Evolutionary conservation across 2,888 invertebrate species (phyloP).

Genomic region (Drosophila aldrichi): DNA sequence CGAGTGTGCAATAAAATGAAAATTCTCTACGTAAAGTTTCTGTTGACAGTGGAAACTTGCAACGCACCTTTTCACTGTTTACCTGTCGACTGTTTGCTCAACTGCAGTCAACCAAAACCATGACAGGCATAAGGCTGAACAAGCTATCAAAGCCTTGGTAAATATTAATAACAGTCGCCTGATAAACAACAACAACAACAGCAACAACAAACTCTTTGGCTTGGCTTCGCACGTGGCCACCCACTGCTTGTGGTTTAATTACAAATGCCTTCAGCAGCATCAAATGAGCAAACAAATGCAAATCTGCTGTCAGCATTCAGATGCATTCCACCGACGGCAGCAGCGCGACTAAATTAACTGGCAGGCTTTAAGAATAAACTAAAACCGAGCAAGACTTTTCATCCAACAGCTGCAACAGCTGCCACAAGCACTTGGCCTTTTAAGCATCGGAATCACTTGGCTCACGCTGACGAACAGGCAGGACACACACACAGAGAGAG

Average conservation of each 20-base stretch:
- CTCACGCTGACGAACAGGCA: conserved; percentile 17
- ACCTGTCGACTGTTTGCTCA: conserved; percentile 8
- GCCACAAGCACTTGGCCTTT: conserved; percentile 60
- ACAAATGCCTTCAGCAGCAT: conserved; percentile 43
- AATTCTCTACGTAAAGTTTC: not conserved
- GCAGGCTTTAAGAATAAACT: conserved; percentile 27
- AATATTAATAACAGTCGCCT: conserved; percentile 57
- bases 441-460: conserved; percentile 18
- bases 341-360: conserved; percentile 37
- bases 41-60: not conserved
- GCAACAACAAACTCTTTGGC: conserved; percentile 43
- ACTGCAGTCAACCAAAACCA: conserved; percentile 4
- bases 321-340: conserved; percentile 9
- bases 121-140: conserved; percentile 23
- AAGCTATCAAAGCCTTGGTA: conserved; percentile 25
- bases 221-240: conserved; percentile 26
- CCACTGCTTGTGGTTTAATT: conserved; percentile 57
- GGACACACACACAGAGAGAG: conserved; percentile 4
- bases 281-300: conserved; percentile 57
- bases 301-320: conserved; percentile 19
- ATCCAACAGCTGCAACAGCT: conserved; percentile 12
- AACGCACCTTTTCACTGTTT: not conserved
- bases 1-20: not conserved
- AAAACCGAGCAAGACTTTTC: conserved; percentile 12
- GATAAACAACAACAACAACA: conserved; percentile 47